Base-by-base conservation (phyloP, 2,888 invertebrate genomes). In the Adineta ricciae region DNA sequence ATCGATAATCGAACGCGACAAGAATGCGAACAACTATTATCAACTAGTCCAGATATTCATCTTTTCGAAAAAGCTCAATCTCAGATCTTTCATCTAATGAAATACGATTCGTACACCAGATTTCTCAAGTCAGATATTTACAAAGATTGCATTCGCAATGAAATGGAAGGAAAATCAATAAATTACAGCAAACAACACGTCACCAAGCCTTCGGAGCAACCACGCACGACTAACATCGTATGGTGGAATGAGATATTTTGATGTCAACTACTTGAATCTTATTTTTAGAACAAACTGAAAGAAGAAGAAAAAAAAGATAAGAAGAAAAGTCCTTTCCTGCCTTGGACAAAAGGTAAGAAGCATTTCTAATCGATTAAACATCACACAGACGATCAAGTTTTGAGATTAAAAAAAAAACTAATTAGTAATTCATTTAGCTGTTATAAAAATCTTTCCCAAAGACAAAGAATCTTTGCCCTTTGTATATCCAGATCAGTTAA, bases 51-150 rank as follows among this genome's bases (percentile, higher is more conserved):
- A 0, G 92, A 93, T 14, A 92, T 92, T 52, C 93, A 93, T 88
- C 92, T 96, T 56, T 96, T 96, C 91, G 92, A 93, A 85, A 89
- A 90, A 56, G 91, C 92, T 24, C 92, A 92, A 88, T 89, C 90
- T 87, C 92, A 92, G 24, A 85, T 85, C 50, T 97, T 96, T 92
- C 96, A 96, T 92, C 92, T 99, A 90, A 96, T 99, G 95, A 97
- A 97, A 91, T 97, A 97, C 90, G 99, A 99, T 92, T 96, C 96
- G 91, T 99, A 97, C 92, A 95, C 96, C 84, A 93, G 97, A 85
- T 93, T 93, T 89, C 92, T 95, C 54, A 93, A 93, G 89, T 96
- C 96, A 0, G 94, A 94, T 86, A 92, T 95, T 86, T 97, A 96
- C 92, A 95, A 95, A 88, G 94, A 94, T 88, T 95, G 91, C 86